Conservation (phyloP, 2,113 vertebrate species). For the Ophthalmolycus amberensis region DNA sequence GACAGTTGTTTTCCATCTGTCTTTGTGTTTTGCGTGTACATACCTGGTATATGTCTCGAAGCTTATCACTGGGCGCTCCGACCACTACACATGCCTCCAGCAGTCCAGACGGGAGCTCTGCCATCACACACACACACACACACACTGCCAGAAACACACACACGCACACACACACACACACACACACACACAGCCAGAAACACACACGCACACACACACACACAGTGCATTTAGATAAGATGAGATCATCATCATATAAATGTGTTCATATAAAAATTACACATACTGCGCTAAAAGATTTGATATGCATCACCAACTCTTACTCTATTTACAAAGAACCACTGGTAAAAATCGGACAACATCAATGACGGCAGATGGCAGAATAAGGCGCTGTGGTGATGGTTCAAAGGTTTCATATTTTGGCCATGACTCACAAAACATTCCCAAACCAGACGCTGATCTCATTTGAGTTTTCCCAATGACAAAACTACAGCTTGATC, state of each 20-base stretch:
- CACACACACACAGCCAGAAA: slow-evolving; percentile 21
- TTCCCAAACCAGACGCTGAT: slow-evolving; percentile 13
- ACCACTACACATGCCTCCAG: slow-evolving; percentile 92
- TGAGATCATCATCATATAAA: neutral
- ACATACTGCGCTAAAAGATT: neutral
- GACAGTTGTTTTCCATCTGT: neutral
- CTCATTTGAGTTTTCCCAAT: neutral
- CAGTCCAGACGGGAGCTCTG: slow-evolving; percentile 89
- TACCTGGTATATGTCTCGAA: slow-evolving; percentile 86
- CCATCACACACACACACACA: slow-evolving; percentile 81
- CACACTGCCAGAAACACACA: slow-evolving; percentile 38
- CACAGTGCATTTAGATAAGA: neutral
- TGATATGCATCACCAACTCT: neutral
- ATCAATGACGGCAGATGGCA: neutral
- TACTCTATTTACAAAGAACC: neutral
- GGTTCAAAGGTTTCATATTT: neutral
- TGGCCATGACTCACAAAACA: slow-evolving; percentile 24
- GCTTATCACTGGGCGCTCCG: slow-evolving; percentile 85
- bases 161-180: slow-evolving; percentile 27
- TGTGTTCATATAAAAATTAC: too few relatives aligned
- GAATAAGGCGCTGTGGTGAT: neutral
- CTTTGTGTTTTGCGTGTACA: neutral
- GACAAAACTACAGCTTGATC: slow-evolving; percentile 1
- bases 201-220: slow-evolving; percentile 39
- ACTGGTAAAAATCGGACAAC: neutral